Base-by-base conservation (phyloP, 2,797 vertebrate genomes). In the Galaxias olidus region DNA sequence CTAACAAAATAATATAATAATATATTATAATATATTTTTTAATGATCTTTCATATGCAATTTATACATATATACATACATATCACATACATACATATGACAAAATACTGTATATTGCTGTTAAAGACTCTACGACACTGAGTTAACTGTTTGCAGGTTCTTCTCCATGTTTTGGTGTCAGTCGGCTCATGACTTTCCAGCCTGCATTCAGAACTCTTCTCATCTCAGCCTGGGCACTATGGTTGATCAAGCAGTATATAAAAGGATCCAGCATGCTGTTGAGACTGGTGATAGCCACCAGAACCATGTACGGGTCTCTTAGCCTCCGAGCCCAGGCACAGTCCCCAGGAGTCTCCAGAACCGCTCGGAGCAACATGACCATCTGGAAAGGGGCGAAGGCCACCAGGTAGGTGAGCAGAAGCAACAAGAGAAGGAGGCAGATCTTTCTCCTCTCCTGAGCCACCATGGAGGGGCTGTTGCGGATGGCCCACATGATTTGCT, bases 181-280 rank as follows among this genome's bases (percentile, higher is more conserved):
- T 17, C 14, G 64, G 8, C 15, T 47, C 1, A 81, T 20, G 13
- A 59, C 2, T 1, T 12, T 0, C 1, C 51, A 59, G 11, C 54
- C 57, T 20, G 18, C 65, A 13, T 43, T 51, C 9, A 59, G 2
- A 43, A 55, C 13, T 10, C 59, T 76, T 43, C 12, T 61, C 8
- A 88, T 75, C 66, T 89, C 82, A 3, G 1, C 69, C 48, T 67
- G 63, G 8, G 84, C 80, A 0, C 70, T 80, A 9, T 80, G 69
- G 46, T 59, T 87, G 18, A 84, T 72, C 30, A 86, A 80, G 56
- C 84, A 89, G 56, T 87, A 88, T 45, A 86, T 66, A 30, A 89
- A 76, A 7, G 85, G 85, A 72, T 90, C 83, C 55, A 81, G 10
- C 10, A 75, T 68, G 0, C 83, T 83, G 63, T 89, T 91, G n/a